A percentile compares a stretch with the other conserved stretches of the same genome.
Conservation (phyloP, 2,113 vertebrate genomes). For the Enhydra lutris region DNA sequence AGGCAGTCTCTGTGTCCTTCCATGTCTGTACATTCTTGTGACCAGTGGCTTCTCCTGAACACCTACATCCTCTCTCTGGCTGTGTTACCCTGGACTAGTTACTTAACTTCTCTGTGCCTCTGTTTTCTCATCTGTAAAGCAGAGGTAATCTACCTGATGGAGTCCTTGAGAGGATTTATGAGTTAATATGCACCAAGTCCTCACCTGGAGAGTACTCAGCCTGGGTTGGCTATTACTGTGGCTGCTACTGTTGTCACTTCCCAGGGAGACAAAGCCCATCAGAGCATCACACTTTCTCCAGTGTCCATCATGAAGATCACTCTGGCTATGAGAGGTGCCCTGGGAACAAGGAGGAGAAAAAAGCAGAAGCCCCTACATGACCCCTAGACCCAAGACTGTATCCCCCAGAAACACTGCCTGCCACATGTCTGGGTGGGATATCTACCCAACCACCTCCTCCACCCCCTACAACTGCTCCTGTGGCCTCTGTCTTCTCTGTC, state of each 20-base stretch:
- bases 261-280: not conserved
- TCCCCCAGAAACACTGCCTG: not conserved
- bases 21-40: not conserved
- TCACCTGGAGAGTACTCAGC: not conserved
- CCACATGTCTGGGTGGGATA: not conserved
- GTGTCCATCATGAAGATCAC: not conserved
- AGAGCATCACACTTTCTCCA: not conserved
- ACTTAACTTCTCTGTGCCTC: not conserved
- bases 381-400: not conserved
- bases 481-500: not conserved
- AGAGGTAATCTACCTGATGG: not conserved
- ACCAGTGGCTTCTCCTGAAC: not conserved
- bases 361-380: not conserved
- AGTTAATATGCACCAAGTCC: too few relatives aligned
- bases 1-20: not conserved
- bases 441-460: fast-evolving
- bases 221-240: not conserved
- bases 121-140: not conserved
- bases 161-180: not conserved
- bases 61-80: not conserved
- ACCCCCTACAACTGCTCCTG: too few relatives aligned
- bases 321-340: not conserved
- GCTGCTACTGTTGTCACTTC: not conserved
- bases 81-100: not conserved
- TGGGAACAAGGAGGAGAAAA: not conserved